Conservation (phyloP, 35 echinoderm and acorn worm species). For the Patiria miniata region DNA sequence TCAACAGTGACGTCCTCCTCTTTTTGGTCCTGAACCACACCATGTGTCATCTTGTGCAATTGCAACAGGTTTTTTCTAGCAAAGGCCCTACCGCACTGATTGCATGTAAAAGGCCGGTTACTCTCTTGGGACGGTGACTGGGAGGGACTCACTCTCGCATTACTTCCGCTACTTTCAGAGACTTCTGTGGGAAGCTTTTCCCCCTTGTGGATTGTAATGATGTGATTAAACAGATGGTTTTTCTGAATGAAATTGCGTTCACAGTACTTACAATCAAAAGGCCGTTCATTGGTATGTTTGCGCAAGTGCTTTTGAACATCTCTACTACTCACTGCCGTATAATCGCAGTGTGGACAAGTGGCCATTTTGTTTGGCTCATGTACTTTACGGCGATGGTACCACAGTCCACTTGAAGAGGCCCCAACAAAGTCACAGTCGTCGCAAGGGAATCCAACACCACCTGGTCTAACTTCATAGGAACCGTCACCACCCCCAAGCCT, state of each 20-base stretch:
- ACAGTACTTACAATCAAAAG: slow-evolving; percentile 37
- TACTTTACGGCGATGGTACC: slow-evolving; percentile 24
- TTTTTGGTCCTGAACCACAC: slow-evolving; percentile 19
- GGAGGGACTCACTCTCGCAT: neutral
- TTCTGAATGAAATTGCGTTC: slow-evolving; percentile 21
- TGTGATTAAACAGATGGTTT: slow-evolving; percentile 34
- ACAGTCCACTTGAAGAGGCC: slow-evolving; percentile 19
- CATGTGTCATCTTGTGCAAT: slow-evolving; percentile 42
- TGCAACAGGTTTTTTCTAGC: slow-evolving; percentile 24
- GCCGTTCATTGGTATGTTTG: slow-evolving; percentile 27
- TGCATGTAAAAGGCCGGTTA: slow-evolving; percentile 33
- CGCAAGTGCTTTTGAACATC: slow-evolving; percentile 38
- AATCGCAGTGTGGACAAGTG: slow-evolving; percentile 14
- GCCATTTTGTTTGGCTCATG: slow-evolving; percentile 26
- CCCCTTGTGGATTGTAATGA: slow-evolving; percentile 27
- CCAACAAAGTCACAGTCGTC: slow-evolving; percentile 14
- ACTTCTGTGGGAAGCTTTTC: neutral
- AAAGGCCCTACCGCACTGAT: slow-evolving; percentile 35
- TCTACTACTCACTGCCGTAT: slow-evolving; percentile 36
- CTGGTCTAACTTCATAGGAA: neutral
- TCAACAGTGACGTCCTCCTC: neutral
- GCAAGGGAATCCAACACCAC: slow-evolving; percentile 10
- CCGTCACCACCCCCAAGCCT: neutral
- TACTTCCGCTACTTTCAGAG: neutral
- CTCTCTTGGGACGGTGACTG: neutral